Base-by-base conservation (phyloP, 2,888 invertebrate species). In the Cerastis leucographa region DNA sequence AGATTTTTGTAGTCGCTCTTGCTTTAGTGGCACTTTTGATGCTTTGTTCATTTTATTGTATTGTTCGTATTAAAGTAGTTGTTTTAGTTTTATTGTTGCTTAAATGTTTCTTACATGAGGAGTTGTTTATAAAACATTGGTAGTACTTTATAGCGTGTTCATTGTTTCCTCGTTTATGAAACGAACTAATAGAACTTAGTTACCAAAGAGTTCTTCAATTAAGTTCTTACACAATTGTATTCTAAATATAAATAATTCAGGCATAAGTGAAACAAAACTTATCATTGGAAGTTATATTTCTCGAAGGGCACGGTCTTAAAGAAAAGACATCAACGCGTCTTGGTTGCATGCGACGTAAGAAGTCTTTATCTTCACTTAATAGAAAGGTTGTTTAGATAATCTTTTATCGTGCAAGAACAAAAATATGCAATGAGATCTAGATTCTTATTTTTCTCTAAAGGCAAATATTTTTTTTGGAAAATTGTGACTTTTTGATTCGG, bases 291-390 rank as follows among this genome's bases (percentile, higher is more conserved):
- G 9, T 35, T 35, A 65, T 56, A 71, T 46, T 40, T 29, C n/a
- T 71, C 72, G 74, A 51, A 71, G 49, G 51, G 73, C 85, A 77
- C 72, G 78, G 65, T 77, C 73, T 82, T 83, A 76, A 88, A 88
- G 80, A 90, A 93, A 93, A 93, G 93, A 93, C 93, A 89, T 93
- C 93, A 92, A 93, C 93, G 93, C 93, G 92, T 89, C 80, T 80
- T 80, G 68, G 35, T 51, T 68, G 74, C 71, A 62, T 49, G 56
- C 69, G n/a, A 22, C 40, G 35, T 64, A 35, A 54, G 9, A 46
- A 56, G 29, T 62, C 40, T 35, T 14, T 7, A 59, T 71, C 70
- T 72, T 56, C 19, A 40, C 17, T 17, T 8, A 59, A 65, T 44
- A 44, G 1, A 44, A 35, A 35, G 7, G 44, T 29, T 8, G 2